These are phyloP conservation scores for Tadarida brasiliensis DNA, from an alignment of 2,797 vertebrate species.

Conservation along the genomic window DNA sequence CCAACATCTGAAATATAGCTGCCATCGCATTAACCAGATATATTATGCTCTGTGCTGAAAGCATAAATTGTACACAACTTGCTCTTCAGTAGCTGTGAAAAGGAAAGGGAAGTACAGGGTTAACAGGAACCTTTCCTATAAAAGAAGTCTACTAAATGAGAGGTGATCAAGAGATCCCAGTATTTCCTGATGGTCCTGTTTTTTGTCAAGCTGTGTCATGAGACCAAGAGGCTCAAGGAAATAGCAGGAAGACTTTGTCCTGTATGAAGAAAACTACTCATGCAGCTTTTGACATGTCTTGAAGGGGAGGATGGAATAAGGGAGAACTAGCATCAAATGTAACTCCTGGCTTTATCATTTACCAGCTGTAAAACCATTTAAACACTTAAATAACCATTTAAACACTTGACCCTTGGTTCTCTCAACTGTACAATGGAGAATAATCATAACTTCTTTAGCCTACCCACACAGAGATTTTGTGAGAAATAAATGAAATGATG, in stretches of 20 bases:
- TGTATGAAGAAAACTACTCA: slow-evolving; percentile 24
- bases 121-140: slow-evolving; percentile 27
- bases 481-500: neutral
- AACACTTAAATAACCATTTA: slow-evolving; percentile 69
- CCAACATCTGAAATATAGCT: slow-evolving; percentile 52
- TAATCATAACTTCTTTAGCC: slow-evolving; percentile 27
- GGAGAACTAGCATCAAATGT: slow-evolving; percentile 15
- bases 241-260: slow-evolving; percentile 43
- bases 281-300: slow-evolving; percentile 48
- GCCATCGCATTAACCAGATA: slow-evolving; percentile 59
- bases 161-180: neutral
- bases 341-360: slow-evolving; percentile 54
- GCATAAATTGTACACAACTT: slow-evolving; percentile 9
- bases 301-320: neutral
- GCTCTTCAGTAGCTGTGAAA: slow-evolving; percentile 50
- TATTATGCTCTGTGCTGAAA: slow-evolving; percentile 18
- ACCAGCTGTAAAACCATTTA: slow-evolving; percentile 62
- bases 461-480: neutral
- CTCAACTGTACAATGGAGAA: neutral
- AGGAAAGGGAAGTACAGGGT: neutral
- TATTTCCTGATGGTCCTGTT: neutral
- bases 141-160: slow-evolving; percentile 22
- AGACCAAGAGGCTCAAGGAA: slow-evolving; percentile 30
- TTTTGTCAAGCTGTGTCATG: slow-evolving; percentile 52
- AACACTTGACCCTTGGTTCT: slow-evolving; percentile 72